Percentiles rank a stretch among this genome's conserved stretches.
phyloP scores from a whole-genome alignment of 2,888 invertebrate genomes.

The Philaethria dido region DNA sequence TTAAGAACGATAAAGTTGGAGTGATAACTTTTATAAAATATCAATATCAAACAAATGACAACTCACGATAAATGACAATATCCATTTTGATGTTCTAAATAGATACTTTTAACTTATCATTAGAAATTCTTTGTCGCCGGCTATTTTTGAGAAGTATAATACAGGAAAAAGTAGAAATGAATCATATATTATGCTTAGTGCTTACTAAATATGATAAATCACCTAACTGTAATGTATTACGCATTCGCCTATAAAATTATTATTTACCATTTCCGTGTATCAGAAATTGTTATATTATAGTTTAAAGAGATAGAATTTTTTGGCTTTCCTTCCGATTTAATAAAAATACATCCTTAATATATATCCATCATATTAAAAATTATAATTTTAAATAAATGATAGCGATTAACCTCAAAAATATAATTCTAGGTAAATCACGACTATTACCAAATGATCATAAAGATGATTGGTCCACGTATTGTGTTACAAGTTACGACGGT shows the following conservation, averaged over 20 bases:
- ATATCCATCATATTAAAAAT: background rate
- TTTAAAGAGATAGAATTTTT: background rate
- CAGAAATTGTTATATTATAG: background rate
- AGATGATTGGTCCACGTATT: conserved; percentile 39
- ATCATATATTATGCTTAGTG: conserved; percentile 32
- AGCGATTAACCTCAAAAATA: background rate
- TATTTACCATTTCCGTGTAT: background rate
- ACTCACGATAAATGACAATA: background rate
- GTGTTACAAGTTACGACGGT: conserved; percentile 46
- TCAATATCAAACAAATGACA: conserved; percentile 6
- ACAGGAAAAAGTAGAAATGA: conserved; percentile 29
- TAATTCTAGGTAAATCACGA: conserved; percentile 35
- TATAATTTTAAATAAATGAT: background rate
- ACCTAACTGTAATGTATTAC: conserved; percentile 42
- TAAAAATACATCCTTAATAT: background rate
- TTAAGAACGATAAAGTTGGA: background rate
- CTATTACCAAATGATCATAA: conserved; percentile 43
- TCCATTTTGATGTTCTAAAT: background rate
- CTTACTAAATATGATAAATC: conserved; percentile 11
- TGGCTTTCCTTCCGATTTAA: background rate
- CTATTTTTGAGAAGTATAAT: conserved; percentile 17
- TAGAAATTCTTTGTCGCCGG: background rate
- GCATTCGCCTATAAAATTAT: conserved; percentile 48
- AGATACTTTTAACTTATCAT: conserved; percentile 8
- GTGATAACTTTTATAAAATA: background rate